Conservation (phyloP, 2,797 vertebrate genomes). For the Bucorvus abyssinicus region DNA sequence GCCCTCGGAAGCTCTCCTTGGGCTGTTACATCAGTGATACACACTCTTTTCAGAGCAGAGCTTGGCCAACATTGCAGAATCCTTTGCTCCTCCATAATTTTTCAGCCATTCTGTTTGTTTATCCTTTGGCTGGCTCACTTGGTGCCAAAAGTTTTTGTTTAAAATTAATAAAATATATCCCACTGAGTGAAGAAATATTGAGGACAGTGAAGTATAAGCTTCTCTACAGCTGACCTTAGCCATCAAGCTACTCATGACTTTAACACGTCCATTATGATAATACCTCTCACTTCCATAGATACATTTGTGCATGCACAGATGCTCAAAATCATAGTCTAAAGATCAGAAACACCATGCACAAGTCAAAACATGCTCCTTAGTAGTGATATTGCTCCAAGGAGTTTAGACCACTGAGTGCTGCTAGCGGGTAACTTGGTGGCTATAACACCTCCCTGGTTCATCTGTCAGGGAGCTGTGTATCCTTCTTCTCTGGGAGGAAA, state of each 20-base stretch:
- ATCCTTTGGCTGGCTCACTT: conserved; percentile 6
- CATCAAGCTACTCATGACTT: neutral
- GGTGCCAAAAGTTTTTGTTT: conserved; percentile 14
- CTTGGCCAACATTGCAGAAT: neutral
- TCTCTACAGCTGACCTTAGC: neutral
- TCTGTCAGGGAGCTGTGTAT: neutral
- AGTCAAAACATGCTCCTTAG: neutral
- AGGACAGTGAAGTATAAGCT: conserved; percentile 11
- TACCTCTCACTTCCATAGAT: neutral
- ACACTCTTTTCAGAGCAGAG: neutral
- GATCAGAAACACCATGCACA: neutral
- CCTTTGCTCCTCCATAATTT: neutral
- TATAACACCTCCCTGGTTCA: neutral
- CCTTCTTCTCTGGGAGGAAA: neutral
- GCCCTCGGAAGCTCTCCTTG: neutral
- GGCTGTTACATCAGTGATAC: neutral
- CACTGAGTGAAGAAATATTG: conserved; percentile 33
- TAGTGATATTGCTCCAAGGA: neutral
- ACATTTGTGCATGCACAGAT: neutral
- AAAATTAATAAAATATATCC: conserved; percentile 17
- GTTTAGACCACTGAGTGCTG: neutral
- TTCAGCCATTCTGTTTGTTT: conserved; percentile 28
- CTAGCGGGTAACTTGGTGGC: neutral
- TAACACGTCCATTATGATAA: neutral
- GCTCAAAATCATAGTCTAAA: neutral